Base-by-base conservation (phyloP, 2,113 vertebrate species). In the Takifugu bimaculatus region DNA sequence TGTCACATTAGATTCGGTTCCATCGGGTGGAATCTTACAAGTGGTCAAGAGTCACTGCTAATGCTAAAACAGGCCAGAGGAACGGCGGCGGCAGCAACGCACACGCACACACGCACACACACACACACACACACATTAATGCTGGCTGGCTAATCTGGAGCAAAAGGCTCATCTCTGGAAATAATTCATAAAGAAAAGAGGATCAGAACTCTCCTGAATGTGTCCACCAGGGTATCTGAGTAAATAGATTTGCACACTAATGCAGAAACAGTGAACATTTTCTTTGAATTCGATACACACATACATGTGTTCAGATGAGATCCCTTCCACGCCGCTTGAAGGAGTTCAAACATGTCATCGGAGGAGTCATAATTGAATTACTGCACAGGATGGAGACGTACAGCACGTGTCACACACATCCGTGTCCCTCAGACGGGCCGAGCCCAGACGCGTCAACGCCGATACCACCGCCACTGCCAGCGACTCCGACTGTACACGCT, bases 181-280 rank as follows among this genome's bases (percentile, higher is more conserved):
- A 78, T 84, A 70, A 82, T 79, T 71, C 50, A 82, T 74, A 65
- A 75, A 76, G 71, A 68, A 75, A 71, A 70, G 72, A 68, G 44
- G 68, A 70, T 54, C 44, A 57, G 25, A 48, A 44, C 55, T 71
- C 66, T 43, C 13, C 63, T 25, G 14, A 50, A 26, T 29, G 26
- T 15, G 12, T 57, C 3, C 65, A 32, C 39, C 50, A n/a, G 3
- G 48, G 64, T 59, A 11, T 61, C 28, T 60, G 12, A 25, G 7
- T 35, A 13, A 25, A 14, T 47, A 27, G 2, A 54, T 39, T 13
- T 35, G 47, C 28, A 39, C 47, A 45, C 32, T 13, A 14, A n/a
- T 15, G 45, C 2, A 5, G 27, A 27, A 20, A 6, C 54, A 32
- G 26, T 58, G n/a, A 26, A 63, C 44, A 54, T 39, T 39, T 39